These are phyloP conservation scores for Hoplostethus mediterraneus DNA, from an alignment of 2,797 vertebrate genomes.

Conservation along the genomic window DNA sequence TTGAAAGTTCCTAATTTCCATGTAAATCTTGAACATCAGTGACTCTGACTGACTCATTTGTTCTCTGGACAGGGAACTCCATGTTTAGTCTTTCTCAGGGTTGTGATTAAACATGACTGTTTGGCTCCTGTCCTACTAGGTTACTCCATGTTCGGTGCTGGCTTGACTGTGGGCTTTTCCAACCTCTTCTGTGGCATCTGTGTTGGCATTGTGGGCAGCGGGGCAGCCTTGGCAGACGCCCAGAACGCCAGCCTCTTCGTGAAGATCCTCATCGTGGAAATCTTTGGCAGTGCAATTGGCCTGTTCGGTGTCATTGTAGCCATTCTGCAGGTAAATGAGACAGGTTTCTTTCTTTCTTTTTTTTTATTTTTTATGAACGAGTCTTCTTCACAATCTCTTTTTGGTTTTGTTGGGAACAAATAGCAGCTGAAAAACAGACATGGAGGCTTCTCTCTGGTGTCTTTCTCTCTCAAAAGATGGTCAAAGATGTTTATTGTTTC, in stretches of 20 bases:
- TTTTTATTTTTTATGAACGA: too few species aligned
- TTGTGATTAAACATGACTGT: constrained; percentile 1
- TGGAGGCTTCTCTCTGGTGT: background rate
- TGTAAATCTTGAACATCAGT: too few species aligned
- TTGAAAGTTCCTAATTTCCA: too few species aligned
- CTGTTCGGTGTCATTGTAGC: constrained; percentile 98
- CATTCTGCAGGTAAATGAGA: constrained; percentile 92
- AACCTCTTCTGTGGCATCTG: constrained; percentile 99
- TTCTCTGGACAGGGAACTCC: background rate
- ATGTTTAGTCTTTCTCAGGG: background rate
- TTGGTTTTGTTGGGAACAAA: background rate
- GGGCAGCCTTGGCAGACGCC: constrained; percentile 96
- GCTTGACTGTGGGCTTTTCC: constrained; percentile 97
- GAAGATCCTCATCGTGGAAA: constrained; percentile 99
- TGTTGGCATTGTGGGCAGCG: constrained; percentile 98
- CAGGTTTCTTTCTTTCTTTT: background rate
- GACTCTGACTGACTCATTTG: background rate
- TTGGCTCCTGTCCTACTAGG: constrained; percentile 76
- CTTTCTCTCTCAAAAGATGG: background rate
- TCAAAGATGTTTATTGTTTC: background rate
- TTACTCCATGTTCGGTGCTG: constrained; percentile 98
- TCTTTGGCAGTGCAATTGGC: constrained; percentile 98
- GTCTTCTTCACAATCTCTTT: background rate
- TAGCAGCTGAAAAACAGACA: background rate
- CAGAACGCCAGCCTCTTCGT: constrained; percentile 98